phyloP scores from a whole-genome alignment of 2,888 invertebrate genomes.

The Aleiodes testaceus region DNA sequence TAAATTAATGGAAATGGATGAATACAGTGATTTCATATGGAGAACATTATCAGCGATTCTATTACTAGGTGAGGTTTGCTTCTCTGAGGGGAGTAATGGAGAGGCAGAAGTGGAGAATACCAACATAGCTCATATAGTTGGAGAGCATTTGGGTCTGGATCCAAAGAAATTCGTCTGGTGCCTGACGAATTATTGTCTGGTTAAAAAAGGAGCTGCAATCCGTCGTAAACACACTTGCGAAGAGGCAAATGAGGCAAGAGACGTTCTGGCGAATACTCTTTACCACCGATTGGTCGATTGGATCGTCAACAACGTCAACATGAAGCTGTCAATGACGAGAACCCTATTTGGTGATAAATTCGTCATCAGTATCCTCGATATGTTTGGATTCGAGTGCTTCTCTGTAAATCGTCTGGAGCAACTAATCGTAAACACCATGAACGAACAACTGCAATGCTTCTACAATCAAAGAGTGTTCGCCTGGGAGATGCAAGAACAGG shows the following conservation, averaged over 20 bases:
- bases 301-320: constrained; percentile 89
- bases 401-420: constrained; percentile 90
- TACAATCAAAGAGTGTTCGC: constrained; percentile 93
- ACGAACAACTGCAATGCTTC: constrained; percentile 94
- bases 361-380: constrained; percentile 87
- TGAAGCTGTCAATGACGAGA: constrained; percentile 86
- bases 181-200: constrained; percentile 88
- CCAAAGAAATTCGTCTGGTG: constrained; percentile 89
- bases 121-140: constrained; percentile 82
- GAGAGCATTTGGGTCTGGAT: constrained; percentile 84
- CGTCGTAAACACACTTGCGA: constrained; percentile 81
- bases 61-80: constrained; percentile 85
- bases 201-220: constrained; percentile 83
- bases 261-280: constrained; percentile 88
- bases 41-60: constrained; percentile 84
- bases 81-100: constrained; percentile 79
- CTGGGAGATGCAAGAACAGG: constrained; percentile 89
- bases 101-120: constrained; percentile 83
- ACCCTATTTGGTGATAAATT: constrained; percentile 91
- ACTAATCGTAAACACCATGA: constrained; percentile 89
- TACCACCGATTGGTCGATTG: constrained; percentile 92
- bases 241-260: constrained; percentile 88
- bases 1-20: constrained; percentile 81
- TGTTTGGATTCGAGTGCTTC: constrained; percentile 95
- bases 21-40: constrained; percentile 82